Evolutionary conservation across 2,888 invertebrate genomes (phyloP).

Genomic region (Cosmia trapezina): DNA sequence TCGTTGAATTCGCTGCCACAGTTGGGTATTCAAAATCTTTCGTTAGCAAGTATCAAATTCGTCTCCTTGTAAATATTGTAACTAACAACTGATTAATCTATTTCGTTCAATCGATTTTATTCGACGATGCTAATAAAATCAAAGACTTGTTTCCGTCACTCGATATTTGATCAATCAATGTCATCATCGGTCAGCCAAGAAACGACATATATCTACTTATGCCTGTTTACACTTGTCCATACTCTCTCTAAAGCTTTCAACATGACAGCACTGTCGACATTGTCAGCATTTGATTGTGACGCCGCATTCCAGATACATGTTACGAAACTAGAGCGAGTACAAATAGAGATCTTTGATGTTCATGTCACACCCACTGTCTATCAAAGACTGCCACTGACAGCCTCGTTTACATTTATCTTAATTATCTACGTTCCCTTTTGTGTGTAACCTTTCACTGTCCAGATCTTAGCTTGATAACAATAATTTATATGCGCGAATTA

Average conservation of each 20-base stretch:
- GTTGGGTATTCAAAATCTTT: not conserved
- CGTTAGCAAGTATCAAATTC: no score
- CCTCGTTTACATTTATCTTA: slow-evolving; percentile 56
- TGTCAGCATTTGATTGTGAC: slow-evolving; percentile 64
- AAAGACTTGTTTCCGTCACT: slow-evolving; percentile 33
- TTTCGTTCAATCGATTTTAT: slow-evolving; percentile 28
- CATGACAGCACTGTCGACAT: slow-evolving; percentile 53
- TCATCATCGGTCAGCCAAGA: slow-evolving; percentile 37
- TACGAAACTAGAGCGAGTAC: slow-evolving; percentile 71
- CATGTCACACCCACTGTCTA: slow-evolving; percentile 74
- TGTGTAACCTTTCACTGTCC: slow-evolving; percentile 55
- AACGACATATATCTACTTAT: slow-evolving; percentile 19
- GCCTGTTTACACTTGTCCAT: slow-evolving; percentile 41
- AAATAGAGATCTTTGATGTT: slow-evolving; percentile 66
- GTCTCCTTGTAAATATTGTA: not conserved
- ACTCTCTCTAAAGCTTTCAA: slow-evolving; percentile 67
- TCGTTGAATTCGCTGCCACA: not conserved
- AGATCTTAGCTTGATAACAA: slow-evolving; percentile 52
- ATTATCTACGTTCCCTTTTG: slow-evolving; percentile 63
- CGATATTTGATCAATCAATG: slow-evolving; percentile 50
- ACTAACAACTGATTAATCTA: not conserved
- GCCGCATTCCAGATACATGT: slow-evolving; percentile 65
- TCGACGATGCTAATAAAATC: slow-evolving; percentile 47
- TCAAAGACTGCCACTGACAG: slow-evolving; percentile 71
- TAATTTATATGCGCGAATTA: slow-evolving; percentile 51